These are phyloP conservation scores for Xestia c-nigrum DNA, from an alignment of 2,888 invertebrate genomes.

Conservation along the genomic window DNA sequence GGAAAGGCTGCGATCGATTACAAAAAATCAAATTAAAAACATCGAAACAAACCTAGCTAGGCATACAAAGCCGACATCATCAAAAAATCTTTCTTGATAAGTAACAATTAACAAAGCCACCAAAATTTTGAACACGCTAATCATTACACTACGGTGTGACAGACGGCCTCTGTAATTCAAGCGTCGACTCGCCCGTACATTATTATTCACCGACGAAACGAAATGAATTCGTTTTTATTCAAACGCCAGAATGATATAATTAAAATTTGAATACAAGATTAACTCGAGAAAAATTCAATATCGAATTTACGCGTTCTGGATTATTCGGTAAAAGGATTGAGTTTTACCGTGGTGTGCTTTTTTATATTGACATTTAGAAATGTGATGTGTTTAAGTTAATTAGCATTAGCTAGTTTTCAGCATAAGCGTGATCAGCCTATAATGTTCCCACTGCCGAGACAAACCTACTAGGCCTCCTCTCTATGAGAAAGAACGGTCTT, in stretches of 20 bases:
- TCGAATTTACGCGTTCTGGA: conserved; percentile 73
- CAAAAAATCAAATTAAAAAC: too few relatives aligned
- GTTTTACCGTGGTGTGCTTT: conserved; percentile 1
- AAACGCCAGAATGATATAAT: conserved; percentile 89
- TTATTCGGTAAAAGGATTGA: conserved; percentile 74
- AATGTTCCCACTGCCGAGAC: too few relatives aligned
- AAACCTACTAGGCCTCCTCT: too few relatives aligned
- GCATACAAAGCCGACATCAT: too few relatives aligned
- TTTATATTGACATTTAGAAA: not conserved
- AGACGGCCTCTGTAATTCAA: conserved; percentile 75
- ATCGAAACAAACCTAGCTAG: too few relatives aligned
- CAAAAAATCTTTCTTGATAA: too few relatives aligned
- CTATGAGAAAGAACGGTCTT: too few relatives aligned
- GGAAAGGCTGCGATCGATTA: too few relatives aligned
- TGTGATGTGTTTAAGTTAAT: not conserved
- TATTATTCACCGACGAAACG: conserved; percentile 86
- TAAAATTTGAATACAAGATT: conserved; percentile 90
- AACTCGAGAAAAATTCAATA: conserved; percentile 86
- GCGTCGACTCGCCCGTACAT: conserved; percentile 78
- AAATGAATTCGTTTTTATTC: conserved; percentile 90
- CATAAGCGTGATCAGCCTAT: too few relatives aligned
- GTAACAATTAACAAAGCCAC: too few relatives aligned
- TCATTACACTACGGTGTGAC: conserved; percentile 78
- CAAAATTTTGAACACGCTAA: conserved; percentile 44
- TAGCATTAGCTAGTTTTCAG: not conserved